Conservation (phyloP, 1,140 invertebrate genomes). For the Pseudomyrmex dendroicus region DNA sequence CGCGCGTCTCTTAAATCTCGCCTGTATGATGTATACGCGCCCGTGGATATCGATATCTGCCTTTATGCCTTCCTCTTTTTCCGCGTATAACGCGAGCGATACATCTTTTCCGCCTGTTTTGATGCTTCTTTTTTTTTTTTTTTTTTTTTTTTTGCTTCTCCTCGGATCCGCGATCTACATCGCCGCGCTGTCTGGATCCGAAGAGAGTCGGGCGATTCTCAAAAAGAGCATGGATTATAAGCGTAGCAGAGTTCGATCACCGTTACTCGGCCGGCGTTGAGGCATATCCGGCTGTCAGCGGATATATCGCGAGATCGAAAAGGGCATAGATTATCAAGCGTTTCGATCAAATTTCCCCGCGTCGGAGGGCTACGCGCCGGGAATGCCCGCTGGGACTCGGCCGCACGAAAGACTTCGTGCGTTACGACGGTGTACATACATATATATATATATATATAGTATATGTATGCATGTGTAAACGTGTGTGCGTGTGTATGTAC, state of each 20-base stretch:
- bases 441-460: no score
- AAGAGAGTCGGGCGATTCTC: constrained; percentile 1
- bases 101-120: constrained; percentile 40
- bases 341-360: constrained; percentile 71
- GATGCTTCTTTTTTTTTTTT: constrained; percentile 8
- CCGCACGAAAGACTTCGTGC: constrained; percentile 36
- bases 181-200: background rate
- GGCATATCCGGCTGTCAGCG: constrained; percentile 59
- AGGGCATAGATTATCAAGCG: constrained; percentile 74
- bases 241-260: constrained; percentile 60
- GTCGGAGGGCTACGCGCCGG: background rate
- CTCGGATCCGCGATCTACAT: constrained; percentile 9
- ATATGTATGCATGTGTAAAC: no score
- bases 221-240: constrained; percentile 67
- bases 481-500: background rate
- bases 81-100: constrained; percentile 17
- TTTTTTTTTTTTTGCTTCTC: no score
- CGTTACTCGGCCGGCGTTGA: constrained; percentile 31
- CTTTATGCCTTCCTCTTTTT: constrained; percentile 16
- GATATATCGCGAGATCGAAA: constrained; percentile 59
- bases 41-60: background rate
- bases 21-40: constrained; percentile 3
- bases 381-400: constrained; percentile 40
- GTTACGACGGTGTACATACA: constrained; percentile 24
- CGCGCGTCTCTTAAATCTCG: constrained; percentile 14